Conservation (phyloP, 2,888 invertebrate species). For the Cephus rjabovi region DNA sequence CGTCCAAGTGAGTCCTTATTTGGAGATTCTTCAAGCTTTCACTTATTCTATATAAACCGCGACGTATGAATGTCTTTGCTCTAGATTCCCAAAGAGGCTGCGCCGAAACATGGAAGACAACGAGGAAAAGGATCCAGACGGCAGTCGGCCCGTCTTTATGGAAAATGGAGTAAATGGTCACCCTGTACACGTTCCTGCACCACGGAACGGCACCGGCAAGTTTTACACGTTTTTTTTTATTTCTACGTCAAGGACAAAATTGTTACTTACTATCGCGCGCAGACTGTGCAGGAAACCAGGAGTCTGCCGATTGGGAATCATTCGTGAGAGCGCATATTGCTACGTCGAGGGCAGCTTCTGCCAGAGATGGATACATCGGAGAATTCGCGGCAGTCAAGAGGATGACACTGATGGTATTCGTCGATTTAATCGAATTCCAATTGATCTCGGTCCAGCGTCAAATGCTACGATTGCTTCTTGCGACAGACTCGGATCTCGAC, state of each 20-base stretch:
- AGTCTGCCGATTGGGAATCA: conserved; percentile 81
- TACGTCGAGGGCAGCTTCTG: conserved; percentile 86
- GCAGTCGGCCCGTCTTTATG: conserved; percentile 70
- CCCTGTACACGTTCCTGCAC: conserved; percentile 83
- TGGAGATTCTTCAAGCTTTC: not conserved
- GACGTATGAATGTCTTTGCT: conserved; percentile 11
- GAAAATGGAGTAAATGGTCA: conserved; percentile 88
- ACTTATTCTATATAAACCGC: not conserved
- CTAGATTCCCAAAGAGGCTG: conserved; percentile 63
- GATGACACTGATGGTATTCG: conserved; percentile 53
- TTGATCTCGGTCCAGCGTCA: not conserved
- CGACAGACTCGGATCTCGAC: conserved; percentile 46
- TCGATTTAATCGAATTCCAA: not conserved
- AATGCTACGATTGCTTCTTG: not conserved
- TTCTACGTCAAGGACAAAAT: not conserved
- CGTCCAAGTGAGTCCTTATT: conserved; percentile 51
- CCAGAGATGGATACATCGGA: conserved; percentile 74
- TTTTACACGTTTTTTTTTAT: conserved; percentile 18
- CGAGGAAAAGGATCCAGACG: conserved; percentile 40
- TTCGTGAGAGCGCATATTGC: conserved; percentile 88
- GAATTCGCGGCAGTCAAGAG: conserved; percentile 54
- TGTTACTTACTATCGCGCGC: conserved; percentile 11
- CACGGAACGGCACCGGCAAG: conserved; percentile 80
- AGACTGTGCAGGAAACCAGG: conserved; percentile 81
- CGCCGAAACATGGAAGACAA: conserved; percentile 49